Evolutionary conservation across 2,797 vertebrate species (phyloP), one percentile per base, ranked within the genome.

Genomic region (Peromyscus aztecus): DNA sequence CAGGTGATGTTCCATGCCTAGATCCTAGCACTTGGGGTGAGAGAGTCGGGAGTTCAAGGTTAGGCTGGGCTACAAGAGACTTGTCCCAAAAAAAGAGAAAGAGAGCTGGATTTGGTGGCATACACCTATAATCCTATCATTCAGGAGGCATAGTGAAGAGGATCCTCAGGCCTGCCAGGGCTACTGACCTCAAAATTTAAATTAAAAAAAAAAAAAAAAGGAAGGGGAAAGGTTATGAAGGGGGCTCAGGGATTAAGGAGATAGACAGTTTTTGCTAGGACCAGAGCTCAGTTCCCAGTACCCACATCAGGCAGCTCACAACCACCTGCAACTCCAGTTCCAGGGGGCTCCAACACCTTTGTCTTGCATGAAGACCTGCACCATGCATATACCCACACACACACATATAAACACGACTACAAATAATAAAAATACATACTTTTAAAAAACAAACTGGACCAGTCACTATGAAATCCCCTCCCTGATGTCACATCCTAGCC

Each of bases 351-450:
- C 77, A 55, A 78, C 17, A n/a, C 46, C 29, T 78, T 9, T 78
- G 76, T n/a, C 76, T 55, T 2, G 17, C 17, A 52, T 14, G 21
- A 75, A 31, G 16, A 34, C 76, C 46, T 52, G 46, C 49, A 52
- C 6, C 19, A n/a, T 52, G 4, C 82, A 63, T 14, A 14, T 52
- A 24, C 6, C 0, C 23, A 4, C 19, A 2, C 1, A 0, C 29
- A n/a, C 61, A 67, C 46, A n/a, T 24, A 52, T 1, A 86, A 52
- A 86, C 21, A 37, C 11, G 14, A 55, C 11, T 57, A 57, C 46
- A 57, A 40, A 40, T 40, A 87, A 73, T 55, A 55, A 87, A 55
- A 55, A 8, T 23, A 23, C 7, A 87, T 52, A 31, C n/a, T 69
- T 52, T 37, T 2, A 19, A 21, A 52, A 67, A 71, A 1, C 40